Base-by-base conservation (phyloP, 2,797 vertebrate genomes). In the Discoglossus pictus region DNA sequence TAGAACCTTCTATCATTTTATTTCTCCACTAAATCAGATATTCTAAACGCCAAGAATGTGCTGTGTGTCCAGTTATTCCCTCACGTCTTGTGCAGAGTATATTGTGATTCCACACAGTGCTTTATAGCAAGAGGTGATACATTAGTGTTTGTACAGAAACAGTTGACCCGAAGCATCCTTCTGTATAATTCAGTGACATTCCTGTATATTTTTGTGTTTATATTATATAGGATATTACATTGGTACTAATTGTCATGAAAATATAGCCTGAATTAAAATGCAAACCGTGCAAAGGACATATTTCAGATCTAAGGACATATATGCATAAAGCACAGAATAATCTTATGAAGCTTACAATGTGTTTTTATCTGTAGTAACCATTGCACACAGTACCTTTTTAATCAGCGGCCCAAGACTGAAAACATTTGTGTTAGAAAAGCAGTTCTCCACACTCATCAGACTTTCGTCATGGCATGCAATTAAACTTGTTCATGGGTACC, bases 1-100 rank as follows among this genome's bases (percentile, higher is more conserved):
- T 77, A 78, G 31, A 75, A 82, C 79, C 79, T 83, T 83, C 75
- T 78, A 79, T 82, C 42, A 72, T 84, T 87, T 86, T 87, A 88
- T 86, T 81, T 82, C 86, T 79, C 78, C 79, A 77, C 80, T 84
- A 85, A 84, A 83, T 79, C 75, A 77, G 78, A 74, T 76, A 63
- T 79, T 79, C 74, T 63, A 78, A 59, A 56, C 16, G 4, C 75
- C 74, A 65, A 43, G 0, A 2, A 71, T 66, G 62, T 50, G 47
- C 65, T n/a, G 52, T 15, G 66, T 1, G 1, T 42, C 52, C 65
- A 67, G 72, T 80, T 76, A 81, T 65, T 64, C 66, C 31, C 68
- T 77, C 21, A 0, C 60, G 75, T 72, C 62, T 73, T 59, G 52
- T 56, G 2, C 5, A 2, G 68, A 67, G 27, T 10, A 2, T 56